Evolutionary conservation across 2,113 vertebrate genomes (phyloP).

Genomic region (Lynx canadensis): DNA sequence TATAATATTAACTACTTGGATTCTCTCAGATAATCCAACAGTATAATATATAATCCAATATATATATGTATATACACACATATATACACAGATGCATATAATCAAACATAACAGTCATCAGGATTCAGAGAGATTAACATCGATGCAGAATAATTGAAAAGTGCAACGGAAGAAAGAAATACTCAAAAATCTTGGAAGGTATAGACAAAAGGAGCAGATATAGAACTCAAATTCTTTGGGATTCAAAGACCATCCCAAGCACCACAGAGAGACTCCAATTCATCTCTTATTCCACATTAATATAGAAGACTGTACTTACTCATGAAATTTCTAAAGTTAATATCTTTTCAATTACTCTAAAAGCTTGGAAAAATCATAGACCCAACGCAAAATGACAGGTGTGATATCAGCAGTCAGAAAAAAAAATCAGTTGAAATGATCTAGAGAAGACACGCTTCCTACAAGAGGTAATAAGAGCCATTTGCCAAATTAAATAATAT

Average conservation of each 20-base stretch:
- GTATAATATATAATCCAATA: no score
- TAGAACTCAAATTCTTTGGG: neutral
- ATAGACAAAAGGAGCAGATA: neutral
- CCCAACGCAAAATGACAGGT: neutral
- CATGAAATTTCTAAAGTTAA: neutral
- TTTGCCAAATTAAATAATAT: slow-evolving; percentile 26
- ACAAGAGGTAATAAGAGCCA: neutral
- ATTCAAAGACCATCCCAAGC: neutral
- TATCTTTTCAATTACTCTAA: neutral
- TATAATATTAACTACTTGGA: neutral
- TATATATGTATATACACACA: no score
- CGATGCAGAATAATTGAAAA: neutral
- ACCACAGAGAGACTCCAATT: neutral
- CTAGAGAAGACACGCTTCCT: neutral
- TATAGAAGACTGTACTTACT: neutral
- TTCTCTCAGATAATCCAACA: neutral
- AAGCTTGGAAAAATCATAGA: neutral
- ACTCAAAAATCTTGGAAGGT: neutral
- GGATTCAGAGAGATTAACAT: neutral
- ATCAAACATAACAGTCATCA: neutral
- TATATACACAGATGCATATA: neutral
- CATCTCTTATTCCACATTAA: neutral
- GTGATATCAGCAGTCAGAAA: neutral
- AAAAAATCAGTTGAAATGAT: neutral
- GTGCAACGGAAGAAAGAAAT: neutral